phyloP scores from a whole-genome alignment of 2,797 vertebrate species.

The Hephaestus fuliginosus region DNA sequence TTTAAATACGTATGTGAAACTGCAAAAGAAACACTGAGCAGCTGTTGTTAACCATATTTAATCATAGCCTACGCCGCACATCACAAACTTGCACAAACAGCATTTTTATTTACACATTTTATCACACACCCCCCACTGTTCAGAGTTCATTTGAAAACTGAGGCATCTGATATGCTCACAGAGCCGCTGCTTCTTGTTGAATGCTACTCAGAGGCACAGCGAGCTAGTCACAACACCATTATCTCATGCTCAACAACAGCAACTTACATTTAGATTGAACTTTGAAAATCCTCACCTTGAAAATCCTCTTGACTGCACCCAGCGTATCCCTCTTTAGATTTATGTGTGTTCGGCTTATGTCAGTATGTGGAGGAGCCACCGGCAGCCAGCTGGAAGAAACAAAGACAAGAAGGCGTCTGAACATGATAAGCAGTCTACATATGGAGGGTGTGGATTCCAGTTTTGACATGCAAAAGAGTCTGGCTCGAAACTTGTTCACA shows the following conservation, averaged over 20 bases:
- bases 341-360: slow-evolving; percentile 40
- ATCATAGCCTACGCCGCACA: background rate
- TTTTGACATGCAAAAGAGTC: slow-evolving; percentile 88
- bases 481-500: slow-evolving; percentile 79
- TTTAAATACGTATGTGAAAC: slow-evolving; percentile 18
- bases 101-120: background rate
- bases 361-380: slow-evolving; percentile 40
- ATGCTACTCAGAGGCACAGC: slow-evolving; percentile 13
- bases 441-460: slow-evolving; percentile 90
- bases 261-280: slow-evolving; percentile 80
- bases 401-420: slow-evolving; percentile 79
- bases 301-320: slow-evolving; percentile 67
- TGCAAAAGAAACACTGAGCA: background rate
- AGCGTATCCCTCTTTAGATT: slow-evolving; percentile 58
- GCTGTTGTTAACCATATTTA: background rate
- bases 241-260: slow-evolving; percentile 25
- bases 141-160: slow-evolving; percentile 1
- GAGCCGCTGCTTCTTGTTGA: background rate
- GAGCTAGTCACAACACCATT: slow-evolving; percentile 1
- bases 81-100: slow-evolving; percentile 9
- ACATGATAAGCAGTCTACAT: slow-evolving; percentile 78
- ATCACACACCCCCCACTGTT: background rate
- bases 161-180: background rate
- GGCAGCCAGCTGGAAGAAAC: slow-evolving; percentile 60
- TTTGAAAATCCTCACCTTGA: slow-evolving; percentile 17